These are phyloP conservation scores for Matsumyia berberina DNA, from an alignment of 2,888 invertebrate genomes.

Conservation along the genomic window DNA sequence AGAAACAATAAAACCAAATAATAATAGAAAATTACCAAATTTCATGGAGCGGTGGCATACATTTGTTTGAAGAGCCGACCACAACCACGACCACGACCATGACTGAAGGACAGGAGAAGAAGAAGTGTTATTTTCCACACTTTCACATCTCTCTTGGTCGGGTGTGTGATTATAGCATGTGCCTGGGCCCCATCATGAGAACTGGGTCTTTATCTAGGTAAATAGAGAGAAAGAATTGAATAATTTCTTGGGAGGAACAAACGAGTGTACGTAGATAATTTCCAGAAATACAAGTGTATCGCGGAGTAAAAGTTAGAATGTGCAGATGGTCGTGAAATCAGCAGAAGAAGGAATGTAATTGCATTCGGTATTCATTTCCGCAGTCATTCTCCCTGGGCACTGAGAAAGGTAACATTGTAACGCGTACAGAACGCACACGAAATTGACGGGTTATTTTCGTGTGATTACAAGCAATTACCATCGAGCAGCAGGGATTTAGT, in stretches of 20 bases:
- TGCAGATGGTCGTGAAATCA: constrained; percentile 13
- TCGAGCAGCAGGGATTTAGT: constrained; percentile 30
- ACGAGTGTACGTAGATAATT: neutral
- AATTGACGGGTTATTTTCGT: constrained; percentile 54
- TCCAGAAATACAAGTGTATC: constrained; percentile 8
- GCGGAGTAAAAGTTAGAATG: constrained; percentile 2
- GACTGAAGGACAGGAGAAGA: constrained; percentile 7
- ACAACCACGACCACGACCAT: constrained; percentile 6
- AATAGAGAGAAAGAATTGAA: constrained; percentile 27
- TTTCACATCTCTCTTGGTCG: constrained; percentile 47
- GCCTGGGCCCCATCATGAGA: constrained; percentile 43
- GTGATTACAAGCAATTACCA: constrained; percentile 59
- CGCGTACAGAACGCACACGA: constrained; percentile 34
- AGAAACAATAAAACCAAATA: constrained; percentile 27
- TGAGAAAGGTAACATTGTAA: constrained; percentile 27
- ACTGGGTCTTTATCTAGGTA: constrained; percentile 44
- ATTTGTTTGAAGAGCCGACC: constrained; percentile 31
- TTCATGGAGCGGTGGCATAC: constrained; percentile 42
- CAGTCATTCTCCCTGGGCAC: constrained; percentile 18
- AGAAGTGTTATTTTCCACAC: constrained; percentile 61
- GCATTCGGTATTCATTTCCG: constrained; percentile 66
- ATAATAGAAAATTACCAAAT: constrained; percentile 63
- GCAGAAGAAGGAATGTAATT: constrained; percentile 51
- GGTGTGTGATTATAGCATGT: constrained; percentile 31
- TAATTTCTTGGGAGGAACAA: neutral